Conservation (phyloP, 2,113 vertebrate genomes). For the Nyctibius bracteatus region DNA sequence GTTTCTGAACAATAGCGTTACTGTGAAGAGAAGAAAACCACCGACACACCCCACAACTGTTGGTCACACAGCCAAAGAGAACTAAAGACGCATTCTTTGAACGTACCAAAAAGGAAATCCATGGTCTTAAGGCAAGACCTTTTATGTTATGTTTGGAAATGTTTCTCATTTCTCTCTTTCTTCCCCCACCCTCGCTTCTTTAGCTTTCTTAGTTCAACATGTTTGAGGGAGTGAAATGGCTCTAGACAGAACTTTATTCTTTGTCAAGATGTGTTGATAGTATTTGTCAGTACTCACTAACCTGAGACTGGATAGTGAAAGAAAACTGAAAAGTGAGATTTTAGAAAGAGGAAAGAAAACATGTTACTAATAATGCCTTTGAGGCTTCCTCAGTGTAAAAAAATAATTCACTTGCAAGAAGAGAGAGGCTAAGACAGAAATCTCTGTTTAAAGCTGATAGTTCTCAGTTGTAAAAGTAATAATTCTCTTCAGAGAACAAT, state of each 20-base stretch:
- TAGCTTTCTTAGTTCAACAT: constrained; percentile 42
- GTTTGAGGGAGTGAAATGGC: constrained; percentile 53
- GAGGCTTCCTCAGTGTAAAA: constrained; percentile 3
- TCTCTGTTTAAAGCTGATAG: background rate
- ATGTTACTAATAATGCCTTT: constrained; percentile 43
- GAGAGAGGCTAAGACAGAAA: constrained; percentile 22
- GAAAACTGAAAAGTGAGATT: constrained; percentile 25
- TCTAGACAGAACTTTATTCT: constrained; percentile 57
- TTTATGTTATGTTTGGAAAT: constrained; percentile 77
- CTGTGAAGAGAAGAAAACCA: constrained; percentile 79
- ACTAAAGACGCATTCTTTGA: constrained; percentile 81
- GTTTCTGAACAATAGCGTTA: constrained; percentile 82
- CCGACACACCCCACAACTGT: constrained; percentile 78
- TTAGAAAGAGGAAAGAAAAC: constrained; percentile 31
- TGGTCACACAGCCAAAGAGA: constrained; percentile 75
- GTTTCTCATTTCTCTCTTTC: constrained; percentile 53
- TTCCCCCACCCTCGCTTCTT: background rate
- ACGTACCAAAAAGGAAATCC: constrained; percentile 82
- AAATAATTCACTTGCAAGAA: background rate
- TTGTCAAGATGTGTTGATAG: constrained; percentile 52
- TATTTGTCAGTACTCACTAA: constrained; percentile 64
- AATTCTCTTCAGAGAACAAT: constrained; percentile 28
- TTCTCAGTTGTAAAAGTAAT: constrained; percentile 11
- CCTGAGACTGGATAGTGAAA: constrained; percentile 35
- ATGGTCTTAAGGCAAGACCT: constrained; percentile 77